Conservation (phyloP, 2,797 vertebrate species). For the Pseudocheirus occidentalis region DNA sequence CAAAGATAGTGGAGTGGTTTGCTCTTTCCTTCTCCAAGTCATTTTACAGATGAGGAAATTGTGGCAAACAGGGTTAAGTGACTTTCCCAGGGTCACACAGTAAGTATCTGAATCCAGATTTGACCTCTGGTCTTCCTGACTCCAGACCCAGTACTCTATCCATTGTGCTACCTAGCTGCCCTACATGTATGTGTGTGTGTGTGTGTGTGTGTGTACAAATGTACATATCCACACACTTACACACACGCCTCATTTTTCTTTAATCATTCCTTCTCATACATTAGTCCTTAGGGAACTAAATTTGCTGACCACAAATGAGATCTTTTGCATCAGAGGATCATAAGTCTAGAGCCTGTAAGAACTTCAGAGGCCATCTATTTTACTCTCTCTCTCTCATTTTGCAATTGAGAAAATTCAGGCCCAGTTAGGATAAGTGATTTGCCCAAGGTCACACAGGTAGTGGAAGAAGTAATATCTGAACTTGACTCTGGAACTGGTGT, state of each 20-base stretch:
- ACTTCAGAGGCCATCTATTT: neutral
- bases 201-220: too few relatives aligned
- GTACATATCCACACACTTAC: too few relatives aligned
- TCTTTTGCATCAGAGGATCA: neutral
- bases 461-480: neutral
- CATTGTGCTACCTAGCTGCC: neutral
- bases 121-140: neutral
- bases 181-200: too few relatives aligned
- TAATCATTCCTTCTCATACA: neutral
- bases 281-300: neutral
- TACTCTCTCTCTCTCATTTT: neutral
- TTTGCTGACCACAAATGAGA: neutral
- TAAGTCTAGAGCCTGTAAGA: neutral
- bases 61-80: neutral
- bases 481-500: neutral
- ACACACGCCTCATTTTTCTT: neutral
- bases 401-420: neutral
- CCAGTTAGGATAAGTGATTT: neutral
- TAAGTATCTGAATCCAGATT: neutral
- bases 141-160: neutral
- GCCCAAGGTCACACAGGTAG: neutral
- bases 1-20: too few relatives aligned
- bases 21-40: neutral
- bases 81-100: neutral
- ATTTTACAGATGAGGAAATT: constrained; percentile 5